phyloP scores from a whole-genome alignment of 2,113 vertebrate genomes.

The Amblyopsis rosae region DNA sequence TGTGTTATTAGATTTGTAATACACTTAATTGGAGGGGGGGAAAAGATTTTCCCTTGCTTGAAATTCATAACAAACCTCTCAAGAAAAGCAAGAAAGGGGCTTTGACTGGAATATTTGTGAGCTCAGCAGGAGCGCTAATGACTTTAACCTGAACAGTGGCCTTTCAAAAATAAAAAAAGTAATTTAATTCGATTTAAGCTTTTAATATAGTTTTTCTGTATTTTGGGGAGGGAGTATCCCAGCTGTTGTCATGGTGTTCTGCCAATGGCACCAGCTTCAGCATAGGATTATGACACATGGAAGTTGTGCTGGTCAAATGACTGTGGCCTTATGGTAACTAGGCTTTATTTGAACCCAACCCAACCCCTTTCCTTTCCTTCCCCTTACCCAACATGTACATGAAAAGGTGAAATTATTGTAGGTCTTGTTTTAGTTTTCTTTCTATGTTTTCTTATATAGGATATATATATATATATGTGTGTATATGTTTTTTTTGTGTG shows the following conservation, averaged over 20 bases:
- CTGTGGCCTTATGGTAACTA: slow-evolving; percentile 51
- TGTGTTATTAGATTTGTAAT: background rate
- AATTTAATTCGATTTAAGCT: slow-evolving; percentile 1
- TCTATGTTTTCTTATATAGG: too few relatives aligned
- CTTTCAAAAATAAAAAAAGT: background rate
- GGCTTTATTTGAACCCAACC: slow-evolving; percentile 38
- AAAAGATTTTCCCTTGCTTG: slow-evolving; percentile 7
- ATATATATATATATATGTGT: too few relatives aligned
- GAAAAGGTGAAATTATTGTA: too few relatives aligned
- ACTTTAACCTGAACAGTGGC: background rate
- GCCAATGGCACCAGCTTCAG: slow-evolving; percentile 62
- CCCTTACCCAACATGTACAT: too few relatives aligned
- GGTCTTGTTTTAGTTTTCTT: too few relatives aligned
- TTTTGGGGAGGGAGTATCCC: background rate
- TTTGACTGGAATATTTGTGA: slow-evolving; percentile 16
- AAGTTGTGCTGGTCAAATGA: slow-evolving; percentile 64
- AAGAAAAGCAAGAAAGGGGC: slow-evolving; percentile 13
- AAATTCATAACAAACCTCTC: slow-evolving; percentile 17
- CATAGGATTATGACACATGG: slow-evolving; percentile 63
- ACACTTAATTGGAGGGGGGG: background rate
- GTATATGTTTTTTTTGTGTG: too few relatives aligned
- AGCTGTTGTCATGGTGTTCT: slow-evolving; percentile 45
- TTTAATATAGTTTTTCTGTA: too few relatives aligned
- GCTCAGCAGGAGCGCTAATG: slow-evolving; percentile 26
- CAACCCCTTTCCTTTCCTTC: too few relatives aligned